Evolutionary conservation across 2,113 vertebrate species (phyloP).

Genomic region (Choloepus hoffmanni): DNA sequence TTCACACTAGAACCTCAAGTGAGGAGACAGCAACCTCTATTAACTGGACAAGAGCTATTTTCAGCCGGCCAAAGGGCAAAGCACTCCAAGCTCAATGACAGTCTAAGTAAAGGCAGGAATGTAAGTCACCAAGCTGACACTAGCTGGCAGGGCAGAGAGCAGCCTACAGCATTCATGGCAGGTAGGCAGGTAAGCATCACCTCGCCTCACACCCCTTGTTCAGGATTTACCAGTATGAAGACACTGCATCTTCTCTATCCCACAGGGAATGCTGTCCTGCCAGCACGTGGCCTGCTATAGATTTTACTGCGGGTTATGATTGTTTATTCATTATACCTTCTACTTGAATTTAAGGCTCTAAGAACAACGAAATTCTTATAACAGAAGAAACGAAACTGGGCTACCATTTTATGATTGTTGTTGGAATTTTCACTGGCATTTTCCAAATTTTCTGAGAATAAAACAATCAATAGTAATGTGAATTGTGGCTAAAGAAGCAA

Average conservation of each 20-base stretch:
- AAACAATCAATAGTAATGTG: neutral
- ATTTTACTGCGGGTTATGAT: neutral
- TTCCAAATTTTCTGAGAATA: conserved; percentile 27
- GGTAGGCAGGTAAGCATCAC: too few species aligned
- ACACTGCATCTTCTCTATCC: neutral
- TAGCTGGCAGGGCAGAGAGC: neutral
- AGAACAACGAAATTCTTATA: conserved; percentile 34
- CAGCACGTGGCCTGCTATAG: neutral
- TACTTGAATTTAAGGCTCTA: conserved; percentile 27
- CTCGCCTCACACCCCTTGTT: rapidly evolving
- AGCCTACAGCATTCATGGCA: rapidly evolving
- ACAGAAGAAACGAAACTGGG: conserved; percentile 4
- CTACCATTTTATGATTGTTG: neutral
- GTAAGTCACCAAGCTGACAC: neutral
- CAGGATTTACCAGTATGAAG: neutral
- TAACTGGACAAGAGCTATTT: neutral
- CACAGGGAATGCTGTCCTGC: neutral
- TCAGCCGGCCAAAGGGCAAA: neutral
- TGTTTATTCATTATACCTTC: neutral
- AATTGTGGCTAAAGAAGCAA: neutral
- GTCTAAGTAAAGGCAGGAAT: neutral
- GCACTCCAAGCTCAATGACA: neutral
- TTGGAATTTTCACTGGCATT: conserved; percentile 8
- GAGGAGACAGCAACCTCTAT: neutral
- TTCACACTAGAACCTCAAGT: neutral